phyloP scores from a whole-genome alignment of 2,113 vertebrate species.

The Phylloscopus trochiloides region DNA sequence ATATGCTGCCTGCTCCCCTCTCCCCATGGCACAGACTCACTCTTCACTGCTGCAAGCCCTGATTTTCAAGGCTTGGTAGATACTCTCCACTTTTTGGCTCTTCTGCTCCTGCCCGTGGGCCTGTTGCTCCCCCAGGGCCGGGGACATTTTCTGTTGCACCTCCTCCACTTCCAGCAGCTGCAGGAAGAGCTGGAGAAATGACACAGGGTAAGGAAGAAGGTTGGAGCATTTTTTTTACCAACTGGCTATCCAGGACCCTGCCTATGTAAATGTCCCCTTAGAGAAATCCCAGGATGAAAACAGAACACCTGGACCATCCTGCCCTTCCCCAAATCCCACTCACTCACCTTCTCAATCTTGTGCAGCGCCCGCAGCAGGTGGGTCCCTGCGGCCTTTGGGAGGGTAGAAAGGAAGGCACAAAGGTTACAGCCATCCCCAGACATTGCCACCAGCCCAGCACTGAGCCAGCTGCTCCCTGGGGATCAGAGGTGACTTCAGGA shows the following conservation, averaged over 20 bases:
- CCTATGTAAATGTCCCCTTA: rapidly evolving
- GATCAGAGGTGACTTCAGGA: background rate
- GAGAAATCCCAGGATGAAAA: background rate
- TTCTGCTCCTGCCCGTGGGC: conserved; percentile 64
- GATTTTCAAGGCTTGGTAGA: conserved; percentile 80
- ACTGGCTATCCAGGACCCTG: too few species aligned
- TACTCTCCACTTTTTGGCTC: conserved; percentile 70
- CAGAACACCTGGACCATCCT: background rate
- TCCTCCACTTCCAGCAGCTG: conserved; percentile 87
- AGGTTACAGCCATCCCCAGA: background rate
- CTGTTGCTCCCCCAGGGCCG: conserved; percentile 69
- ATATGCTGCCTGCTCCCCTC: rapidly evolving
- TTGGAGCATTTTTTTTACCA: background rate
- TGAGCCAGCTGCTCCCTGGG: background rate
- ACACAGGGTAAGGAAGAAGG: background rate
- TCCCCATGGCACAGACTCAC: conserved; percentile 38
- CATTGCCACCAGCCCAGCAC: rapidly evolving
- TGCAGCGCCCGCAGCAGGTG: conserved; percentile 82
- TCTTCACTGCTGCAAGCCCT: conserved; percentile 52
- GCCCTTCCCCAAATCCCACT: rapidly evolving
- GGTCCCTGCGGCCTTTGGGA: conserved; percentile 76
- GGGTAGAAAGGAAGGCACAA: background rate
- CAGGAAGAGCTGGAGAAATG: conserved; percentile 78
- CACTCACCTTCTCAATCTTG: conserved; percentile 86
- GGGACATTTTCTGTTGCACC: conserved; percentile 61